Base-by-base conservation (phyloP, 2,888 invertebrate species). In the Mesochorus sp. region DNA sequence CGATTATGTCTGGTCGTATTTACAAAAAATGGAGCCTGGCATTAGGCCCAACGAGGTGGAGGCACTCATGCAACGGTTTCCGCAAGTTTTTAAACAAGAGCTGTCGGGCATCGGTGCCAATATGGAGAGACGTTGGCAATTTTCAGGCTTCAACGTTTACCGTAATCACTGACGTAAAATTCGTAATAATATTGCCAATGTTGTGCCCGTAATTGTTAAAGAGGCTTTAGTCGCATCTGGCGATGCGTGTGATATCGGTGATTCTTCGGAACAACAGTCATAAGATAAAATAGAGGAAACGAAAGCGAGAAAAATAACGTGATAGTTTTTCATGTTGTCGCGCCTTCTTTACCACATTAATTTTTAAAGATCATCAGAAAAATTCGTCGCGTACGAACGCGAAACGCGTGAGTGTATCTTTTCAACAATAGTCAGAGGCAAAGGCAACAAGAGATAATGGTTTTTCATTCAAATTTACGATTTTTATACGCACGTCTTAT, bases 1-100 rank as follows among this genome's bases (percentile, higher is more conserved):
- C 1, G 97, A 97, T 89, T 97, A 97, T 91, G 95, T 98, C 80
- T 96, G 96, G 93, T 97, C 96, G 5, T 98, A 98, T 91, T 94
- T 98, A 19, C 96, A 96, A 86, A 96, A 96, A 87, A 92, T 97
- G 82, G 95, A 96, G 85, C 93, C 95, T 1, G 92, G 92, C 82
- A 92, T 96, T 57, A 93, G 95, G 76, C 95, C 96, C 55, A 94
- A 95, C 42, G 95, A 95, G 81, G 94, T 97, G 10, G 96, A 97
- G 91, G 93, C 93, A 80, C 92, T 97, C 19, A 93, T 98, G 88
- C 94, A 94, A 85, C 94, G 94, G 86, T 96, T 97, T 90, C 93
- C 94, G 0, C 94, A 95, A 83, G 94, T 98, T 31, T 98, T 98
- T 91, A 94, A 94, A 84, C 95, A 95, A 82, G 94, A 94, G 85